Percentiles rank a stretch among this genome's conserved stretches.
These are phyloP conservation scores for Rhagoletis zephyria DNA, from an alignment of 1,140 invertebrate species.

Conservation along the genomic window DNA sequence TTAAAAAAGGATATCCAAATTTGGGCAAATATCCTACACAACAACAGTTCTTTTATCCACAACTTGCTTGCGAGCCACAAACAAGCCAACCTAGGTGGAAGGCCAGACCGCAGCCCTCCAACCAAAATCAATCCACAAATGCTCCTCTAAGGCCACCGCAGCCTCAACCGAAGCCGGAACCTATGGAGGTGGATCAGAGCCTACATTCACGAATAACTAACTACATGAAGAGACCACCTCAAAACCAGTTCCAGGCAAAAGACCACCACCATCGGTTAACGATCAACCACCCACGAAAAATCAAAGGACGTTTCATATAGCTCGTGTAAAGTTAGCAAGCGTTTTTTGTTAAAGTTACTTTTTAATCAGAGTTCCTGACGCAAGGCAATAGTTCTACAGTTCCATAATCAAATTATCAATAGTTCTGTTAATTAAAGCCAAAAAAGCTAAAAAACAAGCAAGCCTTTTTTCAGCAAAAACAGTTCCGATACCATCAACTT, in stretches of 20 bases:
- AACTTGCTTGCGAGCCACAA: conserved; percentile 7
- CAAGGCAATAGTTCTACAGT: too few species aligned
- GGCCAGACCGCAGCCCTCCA: not conserved
- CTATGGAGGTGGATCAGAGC: not conserved
- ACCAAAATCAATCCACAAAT: not conserved
- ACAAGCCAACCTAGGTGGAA: not conserved
- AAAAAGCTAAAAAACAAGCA: too few species aligned
- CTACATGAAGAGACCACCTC: too few species aligned
- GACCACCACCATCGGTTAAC: conserved; percentile 49
- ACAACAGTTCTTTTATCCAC: not conserved
- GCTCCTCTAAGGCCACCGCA: conserved; percentile 16
- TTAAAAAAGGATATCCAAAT: conserved; percentile 9
- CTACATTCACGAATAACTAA: too few species aligned
- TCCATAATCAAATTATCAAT: too few species aligned
- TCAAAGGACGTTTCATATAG: conserved; percentile 56
- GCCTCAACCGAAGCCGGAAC: conserved; percentile 24
- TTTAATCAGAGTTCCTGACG: too few species aligned
- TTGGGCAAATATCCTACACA: not conserved
- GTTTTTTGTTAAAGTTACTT: too few species aligned
- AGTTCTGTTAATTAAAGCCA: too few species aligned
- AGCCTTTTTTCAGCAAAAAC: too few species aligned
- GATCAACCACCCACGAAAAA: too few species aligned
- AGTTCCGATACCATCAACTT: too few species aligned
- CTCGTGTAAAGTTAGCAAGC: too few species aligned
- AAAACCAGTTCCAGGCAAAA: conserved; percentile 54